Conservation (phyloP, 2,113 vertebrate species). For the Epinephelus lanceolatus region DNA sequence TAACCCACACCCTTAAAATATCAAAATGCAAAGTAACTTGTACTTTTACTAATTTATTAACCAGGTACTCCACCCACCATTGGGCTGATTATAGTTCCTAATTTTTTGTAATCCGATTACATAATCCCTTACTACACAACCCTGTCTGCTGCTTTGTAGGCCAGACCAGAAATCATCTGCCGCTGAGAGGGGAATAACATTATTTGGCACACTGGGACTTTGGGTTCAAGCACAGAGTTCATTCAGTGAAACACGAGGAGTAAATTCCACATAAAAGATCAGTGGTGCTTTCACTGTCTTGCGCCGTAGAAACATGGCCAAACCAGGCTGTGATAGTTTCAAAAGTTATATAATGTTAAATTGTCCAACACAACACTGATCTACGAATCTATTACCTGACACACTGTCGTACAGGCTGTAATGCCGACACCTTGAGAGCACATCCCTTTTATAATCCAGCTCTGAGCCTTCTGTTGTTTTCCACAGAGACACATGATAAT, state of each 20-base stretch:
- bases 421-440: conserved; percentile 37
- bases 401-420: conserved; percentile 1
- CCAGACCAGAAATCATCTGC: no score
- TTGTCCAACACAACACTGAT: neutral
- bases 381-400: conserved; percentile 5
- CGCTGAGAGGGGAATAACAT: conserved; percentile 13
- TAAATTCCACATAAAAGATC: conserved; percentile 17
- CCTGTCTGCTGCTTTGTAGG: no score
- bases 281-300: neutral
- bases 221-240: conserved; percentile 30
- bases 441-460: conserved; percentile 15
- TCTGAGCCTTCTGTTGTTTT: conserved; percentile 44
- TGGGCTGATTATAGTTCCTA: no score
- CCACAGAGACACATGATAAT: conserved; percentile 69
- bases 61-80: no score
- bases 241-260: conserved; percentile 32
- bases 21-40: no score
- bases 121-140: no score
- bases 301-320: conserved; percentile 17
- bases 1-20: no score
- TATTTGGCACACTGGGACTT: conserved; percentile 25
- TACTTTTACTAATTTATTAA: no score
- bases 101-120: no score
- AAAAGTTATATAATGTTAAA: neutral
- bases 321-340: neutral